Evolutionary conservation across 2,797 vertebrate genomes (phyloP).

Genomic region (Peromyscus nudipes): DNA sequence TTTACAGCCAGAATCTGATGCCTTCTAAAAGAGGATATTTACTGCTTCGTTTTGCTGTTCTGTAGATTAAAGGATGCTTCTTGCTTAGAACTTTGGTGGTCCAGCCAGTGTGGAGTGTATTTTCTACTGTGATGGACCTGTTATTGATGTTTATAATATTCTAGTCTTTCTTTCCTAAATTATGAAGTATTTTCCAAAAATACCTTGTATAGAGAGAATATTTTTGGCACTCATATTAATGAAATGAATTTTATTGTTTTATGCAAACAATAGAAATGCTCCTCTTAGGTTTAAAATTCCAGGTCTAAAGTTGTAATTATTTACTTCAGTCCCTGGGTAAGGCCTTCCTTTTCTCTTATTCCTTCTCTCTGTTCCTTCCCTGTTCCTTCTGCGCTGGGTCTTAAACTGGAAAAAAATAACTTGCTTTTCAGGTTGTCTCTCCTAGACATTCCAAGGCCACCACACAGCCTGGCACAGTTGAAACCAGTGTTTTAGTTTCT

Average conservation of each 20-base stretch:
- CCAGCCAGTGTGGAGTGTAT: slow-evolving; percentile 41
- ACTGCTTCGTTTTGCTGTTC: slow-evolving; percentile 71
- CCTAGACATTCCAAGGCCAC: slow-evolving; percentile 79
- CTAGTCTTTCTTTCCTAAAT: slow-evolving; percentile 27
- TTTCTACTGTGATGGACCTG: slow-evolving; percentile 58
- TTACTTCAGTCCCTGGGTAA: slow-evolving; percentile 72
- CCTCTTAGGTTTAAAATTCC: slow-evolving; percentile 17
- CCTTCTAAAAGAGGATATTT: slow-evolving; percentile 34
- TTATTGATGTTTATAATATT: slow-evolving; percentile 62
- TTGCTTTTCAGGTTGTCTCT: slow-evolving; percentile 83
- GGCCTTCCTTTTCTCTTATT: slow-evolving; percentile 64
- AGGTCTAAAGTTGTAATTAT: slow-evolving; percentile 36
- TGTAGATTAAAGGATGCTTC: slow-evolving; percentile 57
- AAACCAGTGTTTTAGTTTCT: slow-evolving; percentile 76
- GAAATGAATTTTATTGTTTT: slow-evolving; percentile 24
- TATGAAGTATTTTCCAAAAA: slow-evolving; percentile 23
- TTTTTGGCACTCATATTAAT: background rate
- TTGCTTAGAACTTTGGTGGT: background rate
- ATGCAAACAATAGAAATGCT: slow-evolving; percentile 33
- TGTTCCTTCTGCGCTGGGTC: slow-evolving; percentile 77
- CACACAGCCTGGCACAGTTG: slow-evolving; percentile 76
- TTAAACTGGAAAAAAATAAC: slow-evolving; percentile 70
- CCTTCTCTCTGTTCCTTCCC: slow-evolving; percentile 62
- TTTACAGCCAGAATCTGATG: slow-evolving; percentile 80
- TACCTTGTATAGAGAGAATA: slow-evolving; percentile 7